Conservation (phyloP, 2,797 vertebrate species). For the Morus bassanus region DNA sequence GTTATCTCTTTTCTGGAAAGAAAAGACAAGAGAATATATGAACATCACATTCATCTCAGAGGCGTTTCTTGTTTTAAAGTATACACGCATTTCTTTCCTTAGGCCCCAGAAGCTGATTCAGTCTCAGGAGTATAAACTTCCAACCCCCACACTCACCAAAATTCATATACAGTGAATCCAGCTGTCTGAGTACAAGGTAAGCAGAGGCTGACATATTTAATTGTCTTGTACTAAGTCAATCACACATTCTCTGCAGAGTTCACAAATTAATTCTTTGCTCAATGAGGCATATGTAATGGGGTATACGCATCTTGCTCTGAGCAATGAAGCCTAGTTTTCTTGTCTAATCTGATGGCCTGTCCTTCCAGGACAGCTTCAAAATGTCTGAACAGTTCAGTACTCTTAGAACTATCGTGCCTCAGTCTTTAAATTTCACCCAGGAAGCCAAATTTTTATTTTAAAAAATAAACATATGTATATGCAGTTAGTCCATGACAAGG, state of each 20-base stretch:
- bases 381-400: neutral
- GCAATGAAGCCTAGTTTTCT: neutral
- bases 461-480: neutral
- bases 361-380: neutral
- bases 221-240: neutral
- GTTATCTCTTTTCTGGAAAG: neutral
- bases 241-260: neutral
- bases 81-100: neutral
- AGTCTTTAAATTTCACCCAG: neutral
- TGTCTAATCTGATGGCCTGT: neutral
- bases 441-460: neutral
- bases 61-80: neutral
- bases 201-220: neutral
- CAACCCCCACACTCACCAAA: neutral
- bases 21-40: neutral
- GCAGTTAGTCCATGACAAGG: neutral
- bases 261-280: neutral
- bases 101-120: neutral
- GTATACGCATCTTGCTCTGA: neutral
- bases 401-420: neutral
- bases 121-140: neutral
- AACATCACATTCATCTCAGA: neutral
- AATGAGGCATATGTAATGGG: neutral
- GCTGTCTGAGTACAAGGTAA: neutral
- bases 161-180: neutral